These are phyloP conservation scores for Cryptus armator DNA, from an alignment of 2,888 invertebrate genomes.

Conservation along the genomic window DNA sequence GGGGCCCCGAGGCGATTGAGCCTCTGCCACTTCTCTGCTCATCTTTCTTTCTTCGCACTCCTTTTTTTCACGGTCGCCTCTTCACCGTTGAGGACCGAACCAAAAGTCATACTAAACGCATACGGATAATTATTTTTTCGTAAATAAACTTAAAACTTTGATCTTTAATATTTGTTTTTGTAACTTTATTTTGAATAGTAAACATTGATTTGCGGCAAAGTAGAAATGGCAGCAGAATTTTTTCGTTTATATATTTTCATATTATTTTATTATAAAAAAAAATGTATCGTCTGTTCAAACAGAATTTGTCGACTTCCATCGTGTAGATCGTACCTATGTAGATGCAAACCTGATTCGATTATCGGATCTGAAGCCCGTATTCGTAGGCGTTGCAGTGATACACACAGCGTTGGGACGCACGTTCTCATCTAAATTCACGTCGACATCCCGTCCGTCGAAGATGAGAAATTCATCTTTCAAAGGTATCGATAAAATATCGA, in stretches of 20 bases:
- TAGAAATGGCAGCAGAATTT: too few species aligned
- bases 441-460: constrained; percentile 17
- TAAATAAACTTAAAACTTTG: too few species aligned
- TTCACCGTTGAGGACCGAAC: not conserved
- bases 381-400: not conserved
- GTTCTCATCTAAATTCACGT: constrained; percentile 35
- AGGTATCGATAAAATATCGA: constrained; percentile 31
- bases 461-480: constrained; percentile 46
- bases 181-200: too few species aligned
- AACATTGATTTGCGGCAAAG: too few species aligned
- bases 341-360: not conserved
- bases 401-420: not conserved
- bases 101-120: not conserved
- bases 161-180: too few species aligned
- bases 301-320: too few species aligned
- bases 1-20: constrained; percentile 46
- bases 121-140: not conserved
- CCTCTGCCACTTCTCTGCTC: constrained; percentile 3
- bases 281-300: too few species aligned
- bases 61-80: constrained; percentile 17
- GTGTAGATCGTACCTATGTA: not conserved
- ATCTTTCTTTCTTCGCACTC: not conserved
- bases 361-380: not conserved
- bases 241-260: too few species aligned
- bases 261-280: too few species aligned